Percentiles rank a stretch among this genome's conserved stretches.
Evolutionary conservation across 2,888 invertebrate genomes (phyloP).

Genomic region (Eulithis prunata): DNA sequence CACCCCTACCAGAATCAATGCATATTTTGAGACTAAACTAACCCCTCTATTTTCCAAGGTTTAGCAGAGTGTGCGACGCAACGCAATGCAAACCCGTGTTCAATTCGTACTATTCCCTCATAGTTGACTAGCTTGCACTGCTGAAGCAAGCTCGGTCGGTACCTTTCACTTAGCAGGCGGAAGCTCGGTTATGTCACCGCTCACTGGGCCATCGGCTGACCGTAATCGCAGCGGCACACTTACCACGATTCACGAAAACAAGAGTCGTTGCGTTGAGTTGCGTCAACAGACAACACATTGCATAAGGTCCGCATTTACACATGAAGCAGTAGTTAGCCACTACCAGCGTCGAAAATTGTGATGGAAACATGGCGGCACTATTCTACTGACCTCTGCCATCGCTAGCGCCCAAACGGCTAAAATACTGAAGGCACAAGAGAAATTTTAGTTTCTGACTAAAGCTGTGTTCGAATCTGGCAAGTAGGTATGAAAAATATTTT

Average conservation of each 20-base stretch:
- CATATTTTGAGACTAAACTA: too few relatives aligned
- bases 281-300: slow-evolving; percentile 73
- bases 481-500: too few relatives aligned
- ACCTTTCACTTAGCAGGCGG: slow-evolving; percentile 71
- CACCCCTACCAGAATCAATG: too few relatives aligned
- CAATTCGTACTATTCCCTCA: too few relatives aligned
- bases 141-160: slow-evolving; percentile 48
- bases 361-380: background rate
- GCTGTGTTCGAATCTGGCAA: too few relatives aligned
- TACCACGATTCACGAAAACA: slow-evolving; percentile 80
- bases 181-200: slow-evolving; percentile 78
- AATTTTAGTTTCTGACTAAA: too few relatives aligned
- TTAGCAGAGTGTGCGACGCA: too few relatives aligned
- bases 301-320: slow-evolving; percentile 55
- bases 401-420: too few relatives aligned
- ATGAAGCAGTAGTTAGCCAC: background rate
- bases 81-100: background rate
- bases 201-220: slow-evolving; percentile 79
- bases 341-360: background rate
- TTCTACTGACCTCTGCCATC: too few relatives aligned
- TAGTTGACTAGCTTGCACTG: background rate
- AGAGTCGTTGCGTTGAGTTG: slow-evolving; percentile 71
- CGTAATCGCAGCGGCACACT: slow-evolving; percentile 79
- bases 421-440: too few relatives aligned
- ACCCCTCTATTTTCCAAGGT: too few relatives aligned